A percentile compares a stretch with the other conserved stretches of the same genome.
phyloP scores from a whole-genome alignment of 2,797 vertebrate genomes.

The Mallotus villosus region DNA sequence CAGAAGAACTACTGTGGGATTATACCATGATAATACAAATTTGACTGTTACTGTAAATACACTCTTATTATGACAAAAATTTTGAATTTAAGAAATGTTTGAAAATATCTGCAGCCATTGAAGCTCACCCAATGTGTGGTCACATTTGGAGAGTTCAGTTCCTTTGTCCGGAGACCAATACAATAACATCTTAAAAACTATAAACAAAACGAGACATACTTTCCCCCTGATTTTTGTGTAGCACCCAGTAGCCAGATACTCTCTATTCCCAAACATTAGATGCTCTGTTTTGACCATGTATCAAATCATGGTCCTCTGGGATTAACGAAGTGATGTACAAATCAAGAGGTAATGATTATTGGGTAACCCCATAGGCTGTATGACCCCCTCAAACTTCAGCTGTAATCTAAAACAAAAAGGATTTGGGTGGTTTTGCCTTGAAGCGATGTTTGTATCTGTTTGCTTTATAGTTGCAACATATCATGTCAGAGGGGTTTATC shows the following conservation, averaged over 20 bases:
- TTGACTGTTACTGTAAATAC: constrained; percentile 8
- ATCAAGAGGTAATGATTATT: background rate
- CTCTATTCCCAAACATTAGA: background rate
- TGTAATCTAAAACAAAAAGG: constrained; percentile 4
- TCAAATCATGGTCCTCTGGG: too few species aligned
- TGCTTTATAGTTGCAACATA: constrained; percentile 12
- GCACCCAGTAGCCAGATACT: background rate
- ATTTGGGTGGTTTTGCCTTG: constrained; percentile 6
- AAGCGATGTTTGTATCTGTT: constrained; percentile 3
- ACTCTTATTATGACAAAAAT: background rate
- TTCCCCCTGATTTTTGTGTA: background rate
- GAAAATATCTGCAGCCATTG: background rate
- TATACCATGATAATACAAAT: background rate
- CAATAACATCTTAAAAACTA: background rate
- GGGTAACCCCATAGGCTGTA: background rate
- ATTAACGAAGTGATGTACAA: background rate
- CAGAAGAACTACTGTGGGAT: constrained; percentile 1
- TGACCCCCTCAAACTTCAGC: background rate
- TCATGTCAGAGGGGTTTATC: constrained; percentile 6
- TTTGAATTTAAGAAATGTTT: background rate
- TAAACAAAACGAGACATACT: background rate
- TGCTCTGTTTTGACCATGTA: too few species aligned
- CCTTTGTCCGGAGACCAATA: background rate
- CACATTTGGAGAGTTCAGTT: too few species aligned
- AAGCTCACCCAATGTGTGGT: background rate